A percentile compares a stretch with the other conserved stretches of the same genome.
phyloP scores from a whole-genome alignment of 2,797 vertebrate species.

The Tarsius wallacei region DNA sequence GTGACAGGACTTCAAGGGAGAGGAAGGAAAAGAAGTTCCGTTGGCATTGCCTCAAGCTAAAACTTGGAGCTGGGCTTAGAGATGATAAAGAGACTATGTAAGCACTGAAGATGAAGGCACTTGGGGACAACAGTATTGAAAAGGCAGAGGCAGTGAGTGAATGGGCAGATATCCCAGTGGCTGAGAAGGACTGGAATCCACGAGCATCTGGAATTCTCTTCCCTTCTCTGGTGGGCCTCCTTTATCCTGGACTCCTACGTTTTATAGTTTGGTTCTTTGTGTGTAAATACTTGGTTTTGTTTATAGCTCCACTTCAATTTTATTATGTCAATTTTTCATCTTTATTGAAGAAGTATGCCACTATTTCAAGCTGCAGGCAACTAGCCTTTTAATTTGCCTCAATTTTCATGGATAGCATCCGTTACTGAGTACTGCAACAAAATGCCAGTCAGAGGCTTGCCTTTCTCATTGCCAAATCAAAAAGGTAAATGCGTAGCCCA shows the following conservation, averaged over 20 bases:
- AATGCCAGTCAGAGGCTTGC: neutral
- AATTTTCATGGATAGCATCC: neutral
- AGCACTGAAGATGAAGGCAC: neutral
- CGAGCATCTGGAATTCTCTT: neutral
- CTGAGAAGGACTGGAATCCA: neutral
- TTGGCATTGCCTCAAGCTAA: neutral
- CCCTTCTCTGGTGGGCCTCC: neutral
- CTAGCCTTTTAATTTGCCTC: neutral
- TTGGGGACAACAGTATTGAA: no score
- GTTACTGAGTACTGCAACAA: neutral
- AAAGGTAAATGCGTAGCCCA: neutral
- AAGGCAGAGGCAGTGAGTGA: neutral
- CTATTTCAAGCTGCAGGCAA: neutral
- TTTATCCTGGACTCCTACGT: neutral
- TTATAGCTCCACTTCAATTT: neutral
- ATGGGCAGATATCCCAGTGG: neutral
- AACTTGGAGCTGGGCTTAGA: neutral
- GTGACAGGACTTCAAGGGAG: neutral
- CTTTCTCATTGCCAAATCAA: neutral
- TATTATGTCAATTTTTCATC: conserved; percentile 30
- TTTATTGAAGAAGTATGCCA: neutral
- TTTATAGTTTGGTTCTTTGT: neutral
- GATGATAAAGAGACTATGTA: neutral
- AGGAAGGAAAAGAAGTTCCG: neutral
- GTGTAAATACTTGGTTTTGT: neutral